phyloP scores from a whole-genome alignment of 2,113 vertebrate species.

The Pimephales promelas region DNA sequence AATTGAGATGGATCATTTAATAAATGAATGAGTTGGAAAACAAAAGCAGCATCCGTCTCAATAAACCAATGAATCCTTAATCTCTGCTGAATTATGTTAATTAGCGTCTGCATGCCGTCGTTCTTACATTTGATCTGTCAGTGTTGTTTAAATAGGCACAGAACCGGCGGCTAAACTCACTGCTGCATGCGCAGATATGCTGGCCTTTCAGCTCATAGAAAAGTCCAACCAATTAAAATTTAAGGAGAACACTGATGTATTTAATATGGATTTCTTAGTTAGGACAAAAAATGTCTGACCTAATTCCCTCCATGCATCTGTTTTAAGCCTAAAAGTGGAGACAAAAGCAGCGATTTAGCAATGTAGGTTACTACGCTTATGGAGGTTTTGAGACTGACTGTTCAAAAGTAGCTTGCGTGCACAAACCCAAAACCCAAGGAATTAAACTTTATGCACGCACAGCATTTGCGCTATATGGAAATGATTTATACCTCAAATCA shows the following conservation, averaged over 20 bases:
- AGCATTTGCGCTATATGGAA: background rate
- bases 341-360: background rate
- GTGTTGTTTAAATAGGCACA: conserved; percentile 14
- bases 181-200: background rate
- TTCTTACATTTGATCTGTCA: conserved; percentile 23
- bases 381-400: background rate
- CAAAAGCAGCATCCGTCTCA: conserved; percentile 60
- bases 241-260: background rate
- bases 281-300: background rate
- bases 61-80: conserved; percentile 69
- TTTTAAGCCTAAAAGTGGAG: background rate
- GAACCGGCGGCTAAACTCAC: background rate
- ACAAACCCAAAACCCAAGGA: background rate
- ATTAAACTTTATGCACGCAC: background rate
- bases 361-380: background rate
- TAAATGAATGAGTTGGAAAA: conserved; percentile 66
- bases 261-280: background rate
- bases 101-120: conserved; percentile 58
- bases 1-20: conserved; percentile 62
- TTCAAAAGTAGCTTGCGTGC: conserved; percentile 8
- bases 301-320: background rate
- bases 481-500: background rate
- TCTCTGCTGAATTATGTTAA: conserved; percentile 68
- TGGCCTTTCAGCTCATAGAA: background rate
- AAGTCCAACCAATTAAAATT: background rate